Evolutionary conservation across 2,888 invertebrate genomes (phyloP).

Genomic region (Ametastegia equiseti): DNA sequence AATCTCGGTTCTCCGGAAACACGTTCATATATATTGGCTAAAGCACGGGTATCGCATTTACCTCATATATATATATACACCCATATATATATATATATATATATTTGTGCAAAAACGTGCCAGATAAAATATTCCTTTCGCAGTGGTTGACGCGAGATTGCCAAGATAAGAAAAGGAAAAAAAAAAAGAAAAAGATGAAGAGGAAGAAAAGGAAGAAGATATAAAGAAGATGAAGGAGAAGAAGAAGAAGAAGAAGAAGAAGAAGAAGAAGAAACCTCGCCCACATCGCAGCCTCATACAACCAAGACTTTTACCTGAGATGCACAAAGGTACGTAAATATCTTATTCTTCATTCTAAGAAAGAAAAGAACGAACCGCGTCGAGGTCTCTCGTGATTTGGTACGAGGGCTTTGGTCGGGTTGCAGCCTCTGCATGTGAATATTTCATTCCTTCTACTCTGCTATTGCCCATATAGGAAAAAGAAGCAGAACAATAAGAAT

Average conservation of each 20-base stretch:
- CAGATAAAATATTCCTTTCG: neutral
- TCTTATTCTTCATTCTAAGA: conserved; percentile 40
- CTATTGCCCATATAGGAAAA: neutral
- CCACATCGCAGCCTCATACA: neutral
- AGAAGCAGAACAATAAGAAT: neutral
- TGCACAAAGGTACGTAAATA: conserved; percentile 37
- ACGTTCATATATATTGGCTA: neutral
- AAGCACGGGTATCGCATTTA: neutral
- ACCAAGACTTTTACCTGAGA: neutral
- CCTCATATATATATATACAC: no score
- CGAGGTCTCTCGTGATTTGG: conserved; percentile 41
- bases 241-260: no score
- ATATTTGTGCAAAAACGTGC: neutral
- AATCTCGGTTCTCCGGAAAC: neutral
- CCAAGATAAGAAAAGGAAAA: no score
- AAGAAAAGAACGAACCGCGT: neutral
- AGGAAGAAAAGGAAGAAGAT: no score
- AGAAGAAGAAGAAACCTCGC: conserved; percentile 4
- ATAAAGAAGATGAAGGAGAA: no score
- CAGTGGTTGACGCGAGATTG: neutral
- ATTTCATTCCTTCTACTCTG: conserved; percentile 20
- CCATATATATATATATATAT: no score
- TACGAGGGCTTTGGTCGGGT: conserved; percentile 11
- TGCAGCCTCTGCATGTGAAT: conserved; percentile 29
- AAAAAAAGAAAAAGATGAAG: no score